Evolutionary conservation across 1,140 invertebrate species (phyloP), one percentile per base, ranked within the genome.

Genomic region (Drosophila mauritiana): DNA sequence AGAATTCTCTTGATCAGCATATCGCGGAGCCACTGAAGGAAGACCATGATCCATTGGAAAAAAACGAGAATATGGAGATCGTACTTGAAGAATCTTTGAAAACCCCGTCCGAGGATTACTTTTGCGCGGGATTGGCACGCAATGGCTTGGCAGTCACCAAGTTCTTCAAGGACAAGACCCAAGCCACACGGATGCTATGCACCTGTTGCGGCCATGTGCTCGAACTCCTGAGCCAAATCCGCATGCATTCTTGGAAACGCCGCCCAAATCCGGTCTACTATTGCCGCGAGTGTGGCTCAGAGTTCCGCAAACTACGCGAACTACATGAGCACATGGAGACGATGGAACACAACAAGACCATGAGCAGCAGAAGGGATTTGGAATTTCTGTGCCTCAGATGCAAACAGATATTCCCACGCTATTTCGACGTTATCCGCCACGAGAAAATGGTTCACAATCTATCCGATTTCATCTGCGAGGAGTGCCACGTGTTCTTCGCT

Each of bases 171-270:
- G 46, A 68, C 27, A 27, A 27, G 6, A 67, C 64, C 27, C 52
- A 65, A 37, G 4, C 31, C 15, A 49, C 31, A n/a, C 40, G 11
- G 2, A 37, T 67, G 36, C 10, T 67, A 10, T 68, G 64, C 46
- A 67, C 64, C 10, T 68, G 62, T 13, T 68, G 64, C 22, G 15
- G 67, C 39, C 5, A 17, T 8, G 37, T 42, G 8, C 65, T 37
- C 20, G 46, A 43, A 13, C 17, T 36, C 15, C 22, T 67, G 20
- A 5, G 49, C 7, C 64, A 53, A 12, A 53, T 68, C 13, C 61
- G 64, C 8, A 15, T 17, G 4, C 64, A 68, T 37, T 43, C 20
- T 42, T n/a, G 12, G 1, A 20, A 2, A 27, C 12, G n/a, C 2
- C 61, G 62, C 0, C 10, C 15, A 0, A 43, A n/a, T 20, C 61